These are phyloP conservation scores for Etheostoma spectabile DNA, from an alignment of 2,113 vertebrate genomes.

Conservation along the genomic window DNA sequence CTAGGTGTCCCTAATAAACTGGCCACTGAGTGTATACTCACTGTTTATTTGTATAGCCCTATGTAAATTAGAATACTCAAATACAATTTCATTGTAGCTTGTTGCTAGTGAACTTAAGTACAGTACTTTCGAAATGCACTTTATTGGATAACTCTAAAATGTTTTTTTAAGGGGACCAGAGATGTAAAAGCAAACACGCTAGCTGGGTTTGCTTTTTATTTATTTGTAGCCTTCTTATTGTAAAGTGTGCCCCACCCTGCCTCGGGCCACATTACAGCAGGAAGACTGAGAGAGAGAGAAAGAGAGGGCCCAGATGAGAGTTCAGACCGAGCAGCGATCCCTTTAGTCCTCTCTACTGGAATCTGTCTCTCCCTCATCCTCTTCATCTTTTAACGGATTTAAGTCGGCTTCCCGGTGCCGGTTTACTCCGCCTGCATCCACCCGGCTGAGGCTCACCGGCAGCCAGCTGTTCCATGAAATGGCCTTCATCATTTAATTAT, in stretches of 20 bases:
- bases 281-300: background rate
- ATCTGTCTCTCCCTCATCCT: conserved; percentile 13
- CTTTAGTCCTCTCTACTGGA: conserved; percentile 21
- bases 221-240: conserved; percentile 17
- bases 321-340: conserved; percentile 31
- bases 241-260: conserved; percentile 61
- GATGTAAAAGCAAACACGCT: background rate
- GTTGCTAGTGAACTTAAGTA: background rate
- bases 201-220: background rate
- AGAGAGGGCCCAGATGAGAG: conserved; percentile 10
- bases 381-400: conserved; percentile 67
- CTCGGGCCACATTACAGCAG: conserved; percentile 48
- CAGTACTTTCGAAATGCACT: background rate
- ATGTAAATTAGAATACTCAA: background rate
- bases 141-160: background rate
- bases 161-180: background rate
- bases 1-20: no score
- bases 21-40: background rate
- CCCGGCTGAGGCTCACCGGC: conserved; percentile 17
- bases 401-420: conserved; percentile 44
- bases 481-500: conserved; percentile 47
- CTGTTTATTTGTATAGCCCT: background rate
- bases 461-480: conserved; percentile 42
- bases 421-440: conserved; percentile 67
- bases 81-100: background rate